Evolutionary conservation across 2,113 vertebrate species (phyloP), one percentile per base, ranked within the genome.

Genomic region (Pseudopodoces humilis): DNA sequence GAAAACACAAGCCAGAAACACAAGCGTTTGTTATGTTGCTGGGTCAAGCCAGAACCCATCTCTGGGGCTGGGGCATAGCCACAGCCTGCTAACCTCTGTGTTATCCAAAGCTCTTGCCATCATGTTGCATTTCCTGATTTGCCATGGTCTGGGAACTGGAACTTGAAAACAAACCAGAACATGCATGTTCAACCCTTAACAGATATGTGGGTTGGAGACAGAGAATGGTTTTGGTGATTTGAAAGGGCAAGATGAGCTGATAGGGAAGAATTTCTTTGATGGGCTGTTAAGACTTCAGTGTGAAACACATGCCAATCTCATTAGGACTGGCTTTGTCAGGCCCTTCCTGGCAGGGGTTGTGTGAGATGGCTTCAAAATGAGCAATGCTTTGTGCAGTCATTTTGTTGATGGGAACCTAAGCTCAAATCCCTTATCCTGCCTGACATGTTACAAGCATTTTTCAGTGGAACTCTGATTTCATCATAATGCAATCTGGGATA

Each of bases 1-100:
- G 28, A 69, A 87, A 83, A 37, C 86, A 52, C 33, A 24, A 52
- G 39, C 21, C 71, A 63, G 79, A 69, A 74, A 49, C 2, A 0
- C 2, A 0, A 55, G 2, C 1, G 0, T 56, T 82, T 75, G 33
- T 83, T 7, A 1, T 55, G 64, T 33, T 75, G 74, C 60, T 79
- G 65, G 25, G 6, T 75, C 62, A 35, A 60, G 30, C 23, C 81
- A 35, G 64, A 75, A 8, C 31, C 18, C 14, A 4, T 35, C 55
- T 64, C 52, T 63, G 68, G 41, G 53, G 33, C 56, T 60, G 47
- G 72, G 31, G 28, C 27, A 10, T 3, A 25, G 60, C 13, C 81
- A 8, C 49, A 50, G 74, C 28, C 81, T 28, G 25, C 15, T 33
- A 10, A 14, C 3, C 41, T 59, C 71, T 2, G 0, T 10, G 37